phyloP scores from a whole-genome alignment of 1,140 invertebrate genomes.

The Teleogryllus occipitalis region DNA sequence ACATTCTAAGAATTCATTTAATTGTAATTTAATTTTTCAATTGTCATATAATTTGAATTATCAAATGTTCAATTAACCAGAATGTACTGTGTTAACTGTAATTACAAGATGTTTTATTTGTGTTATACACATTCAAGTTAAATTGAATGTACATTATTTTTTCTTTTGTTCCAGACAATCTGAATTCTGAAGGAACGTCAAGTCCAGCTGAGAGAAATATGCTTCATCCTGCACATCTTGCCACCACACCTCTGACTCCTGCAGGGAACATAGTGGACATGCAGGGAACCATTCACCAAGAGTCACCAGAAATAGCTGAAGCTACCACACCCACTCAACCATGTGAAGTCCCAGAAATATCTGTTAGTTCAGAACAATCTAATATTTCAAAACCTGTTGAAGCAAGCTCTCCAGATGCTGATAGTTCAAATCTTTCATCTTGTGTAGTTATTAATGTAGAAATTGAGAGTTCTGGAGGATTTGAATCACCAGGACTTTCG shows the following conservation, averaged over 20 bases:
- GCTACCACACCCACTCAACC: background rate
- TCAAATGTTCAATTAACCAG: no score
- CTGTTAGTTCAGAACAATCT: background rate
- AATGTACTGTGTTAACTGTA: no score
- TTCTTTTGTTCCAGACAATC: background rate
- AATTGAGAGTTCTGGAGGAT: slow-evolving; percentile 3
- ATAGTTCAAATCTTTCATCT: slow-evolving; percentile 8
- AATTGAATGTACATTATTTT: background rate
- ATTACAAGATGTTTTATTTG: no score
- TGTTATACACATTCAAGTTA: background rate
- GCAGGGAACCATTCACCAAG: slow-evolving; percentile 52
- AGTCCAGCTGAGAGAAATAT: slow-evolving; percentile 7
- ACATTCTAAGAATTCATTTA: no score
- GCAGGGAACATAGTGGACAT: slow-evolving; percentile 60
- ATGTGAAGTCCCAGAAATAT: background rate
- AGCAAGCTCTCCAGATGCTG: background rate
- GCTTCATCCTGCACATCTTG: slow-evolving; percentile 23
- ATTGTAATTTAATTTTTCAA: no score
- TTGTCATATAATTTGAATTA: no score
- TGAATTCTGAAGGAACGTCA: background rate
- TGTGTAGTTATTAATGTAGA: slow-evolving; percentile 20
- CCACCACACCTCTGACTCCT: slow-evolving; percentile 49
- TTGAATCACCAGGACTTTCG: background rate
- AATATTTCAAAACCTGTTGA: background rate
- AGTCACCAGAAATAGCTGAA: slow-evolving; percentile 32